These are phyloP conservation scores for Hemiprocne comata DNA, from an alignment of 2,113 vertebrate species.

Conservation along the genomic window DNA sequence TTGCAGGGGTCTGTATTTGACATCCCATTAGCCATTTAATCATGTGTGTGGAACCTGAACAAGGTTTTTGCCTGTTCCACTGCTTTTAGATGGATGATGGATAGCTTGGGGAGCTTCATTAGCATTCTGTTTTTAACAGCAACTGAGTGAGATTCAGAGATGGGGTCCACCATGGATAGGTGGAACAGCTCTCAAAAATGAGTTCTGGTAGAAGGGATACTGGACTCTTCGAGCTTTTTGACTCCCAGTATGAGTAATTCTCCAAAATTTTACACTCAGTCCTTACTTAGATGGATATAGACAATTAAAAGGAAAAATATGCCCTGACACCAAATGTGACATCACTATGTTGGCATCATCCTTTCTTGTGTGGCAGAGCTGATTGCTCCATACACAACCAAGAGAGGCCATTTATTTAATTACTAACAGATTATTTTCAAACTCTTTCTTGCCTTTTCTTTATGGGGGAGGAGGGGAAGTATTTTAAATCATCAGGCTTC, in stretches of 20 bases:
- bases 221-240: not conserved
- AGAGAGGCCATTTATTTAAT: not conserved
- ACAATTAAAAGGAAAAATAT: not conserved
- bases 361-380: not conserved
- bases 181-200: not conserved
- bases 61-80: not conserved
- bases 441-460: not conserved
- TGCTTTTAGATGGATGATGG: not conserved
- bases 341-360: not conserved
- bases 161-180: not conserved
- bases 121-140: not conserved
- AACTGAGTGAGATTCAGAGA: not conserved
- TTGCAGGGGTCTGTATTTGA: not conserved
- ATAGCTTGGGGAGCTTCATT: not conserved
- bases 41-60: not conserved
- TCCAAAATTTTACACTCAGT: not conserved
- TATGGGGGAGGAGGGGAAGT: rapidly evolving
- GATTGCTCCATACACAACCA: not conserved
- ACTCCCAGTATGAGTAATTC: not conserved
- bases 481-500: too few relatives aligned
- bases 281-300: not conserved
- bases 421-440: not conserved
- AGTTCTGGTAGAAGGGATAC: not conserved
- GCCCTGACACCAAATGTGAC: not conserved
- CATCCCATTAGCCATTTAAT: not conserved